Evolutionary conservation across 2,113 vertebrate species (phyloP).

Genomic region (Entosphenus tridentatus): DNA sequence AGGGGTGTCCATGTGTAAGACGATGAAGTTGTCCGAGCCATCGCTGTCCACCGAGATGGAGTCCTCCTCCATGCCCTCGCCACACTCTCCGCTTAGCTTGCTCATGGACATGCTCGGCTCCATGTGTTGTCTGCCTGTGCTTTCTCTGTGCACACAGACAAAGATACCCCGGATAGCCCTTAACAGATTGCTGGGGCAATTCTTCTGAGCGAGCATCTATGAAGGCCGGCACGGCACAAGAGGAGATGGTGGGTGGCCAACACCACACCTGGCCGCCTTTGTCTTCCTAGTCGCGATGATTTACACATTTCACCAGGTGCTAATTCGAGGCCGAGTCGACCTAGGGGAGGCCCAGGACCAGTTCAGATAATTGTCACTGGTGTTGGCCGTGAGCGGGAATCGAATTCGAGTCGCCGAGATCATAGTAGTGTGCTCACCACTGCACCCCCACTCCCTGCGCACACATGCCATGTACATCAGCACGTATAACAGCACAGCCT

Average conservation of each 20-base stretch:
- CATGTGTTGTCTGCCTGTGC: conserved; percentile 35
- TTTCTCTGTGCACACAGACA: conserved; percentile 16
- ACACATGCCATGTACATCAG: no score
- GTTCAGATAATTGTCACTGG: no score
- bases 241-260: neutral
- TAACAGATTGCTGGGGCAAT: conserved; percentile 12
- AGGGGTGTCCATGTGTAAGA: conserved; percentile 59
- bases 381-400: no score
- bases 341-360: no score
- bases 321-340: no score
- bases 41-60: conserved; percentile 61
- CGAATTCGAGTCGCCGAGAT: no score
- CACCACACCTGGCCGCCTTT: no score
- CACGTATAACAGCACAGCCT: no score
- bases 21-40: conserved; percentile 51
- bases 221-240: conserved; percentile 7
- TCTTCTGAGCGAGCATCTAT: conserved; percentile 32
- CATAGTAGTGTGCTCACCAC: no score
- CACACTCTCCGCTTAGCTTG: conserved; percentile 30
- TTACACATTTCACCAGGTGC: no score
- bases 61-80: conserved; percentile 54
- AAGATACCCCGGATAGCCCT: conserved; percentile 24
- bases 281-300: no score
- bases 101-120: conserved; percentile 60
- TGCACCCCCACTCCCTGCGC: no score